Evolutionary conservation across 2,113 vertebrate genomes (phyloP).

Genomic region (Chinchilla lanigera): DNA sequence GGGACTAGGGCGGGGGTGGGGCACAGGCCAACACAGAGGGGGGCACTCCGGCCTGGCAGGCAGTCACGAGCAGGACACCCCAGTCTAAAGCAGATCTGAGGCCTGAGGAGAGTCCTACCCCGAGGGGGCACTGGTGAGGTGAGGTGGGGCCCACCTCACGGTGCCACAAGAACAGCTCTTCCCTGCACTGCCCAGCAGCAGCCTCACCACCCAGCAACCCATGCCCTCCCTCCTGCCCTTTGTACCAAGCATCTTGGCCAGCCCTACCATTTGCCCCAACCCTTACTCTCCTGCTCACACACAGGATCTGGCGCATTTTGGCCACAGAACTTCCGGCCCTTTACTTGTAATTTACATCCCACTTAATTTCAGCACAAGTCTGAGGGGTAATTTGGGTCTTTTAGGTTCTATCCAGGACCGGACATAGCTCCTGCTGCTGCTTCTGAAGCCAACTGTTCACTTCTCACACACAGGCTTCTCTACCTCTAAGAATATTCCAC

Average conservation of each 20-base stretch:
- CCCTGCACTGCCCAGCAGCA: not conserved
- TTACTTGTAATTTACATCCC: not conserved
- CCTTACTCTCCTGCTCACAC: not conserved
- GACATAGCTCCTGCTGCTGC: not conserved
- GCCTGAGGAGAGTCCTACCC: no score
- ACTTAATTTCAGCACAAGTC: not conserved
- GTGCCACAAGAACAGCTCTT: not conserved
- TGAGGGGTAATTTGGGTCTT: not conserved
- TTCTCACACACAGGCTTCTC: not conserved
- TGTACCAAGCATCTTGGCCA: not conserved
- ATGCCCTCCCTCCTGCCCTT: not conserved
- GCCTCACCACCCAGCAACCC: not conserved
- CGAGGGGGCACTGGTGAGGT: not conserved
- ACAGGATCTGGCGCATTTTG: not conserved
- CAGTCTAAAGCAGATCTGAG: not conserved
- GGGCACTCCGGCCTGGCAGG: no score
- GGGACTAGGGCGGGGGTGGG: not conserved
- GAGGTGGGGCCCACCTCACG: not conserved
- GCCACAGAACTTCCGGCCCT: not conserved
- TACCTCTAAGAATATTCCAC: not conserved
- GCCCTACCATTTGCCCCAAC: not conserved
- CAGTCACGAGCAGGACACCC: not conserved
- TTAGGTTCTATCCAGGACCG: not conserved
- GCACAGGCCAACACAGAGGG: not conserved
- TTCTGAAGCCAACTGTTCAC: constrained; percentile 25